Evolutionary conservation across 2,888 invertebrate genomes (phyloP), one percentile per base, ranked within the genome.

Genomic region (Ryuthela nishihirai): DNA sequence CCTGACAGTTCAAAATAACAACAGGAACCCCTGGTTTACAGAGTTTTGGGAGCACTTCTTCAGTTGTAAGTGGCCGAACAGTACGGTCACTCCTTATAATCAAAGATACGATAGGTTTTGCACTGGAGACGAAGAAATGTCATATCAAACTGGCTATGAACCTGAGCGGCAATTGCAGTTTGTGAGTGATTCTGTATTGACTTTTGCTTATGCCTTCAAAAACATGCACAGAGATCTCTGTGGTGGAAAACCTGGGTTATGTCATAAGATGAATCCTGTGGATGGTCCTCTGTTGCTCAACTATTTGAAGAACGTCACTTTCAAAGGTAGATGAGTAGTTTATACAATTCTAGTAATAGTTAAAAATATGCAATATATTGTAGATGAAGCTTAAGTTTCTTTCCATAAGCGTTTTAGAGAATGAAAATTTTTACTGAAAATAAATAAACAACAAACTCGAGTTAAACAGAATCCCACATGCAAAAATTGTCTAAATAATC

Each of bases 21-120:
- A 80, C 65, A 80, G 94, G 56, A 95, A 97, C 77, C 95, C 95
- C 0, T 97, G 95, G 95, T 97, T 95, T 81, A 83, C 87, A 6
- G 93, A 93, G 76, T 93, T 91, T 75, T 93, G 92, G 92, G 95
- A 95, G 69, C 85, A 91, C 72, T 89, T 92, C 72, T 95, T 95
- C 74, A 83, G 87, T 62, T 95, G 92, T 62, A 58, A 58, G 61
- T 72, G 69, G 62, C 86, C 86, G 0, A 86, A 86, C 69, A 85
- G 89, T 58, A 82, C 85, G 0, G 77, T 79, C 47, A 92, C 91
- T 0, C 90, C 90, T 0, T 89, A 89, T 77, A 92, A 92, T 72
- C 78, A 79, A 36, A 83, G 85, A 69, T 85, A 84, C 72, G 81
- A 78, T 3, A 77, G 76, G 18, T 41, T 35, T 4, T 97, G 95